Base-by-base conservation (phyloP, 2,113 vertebrate species). In the Cettia cetti region DNA sequence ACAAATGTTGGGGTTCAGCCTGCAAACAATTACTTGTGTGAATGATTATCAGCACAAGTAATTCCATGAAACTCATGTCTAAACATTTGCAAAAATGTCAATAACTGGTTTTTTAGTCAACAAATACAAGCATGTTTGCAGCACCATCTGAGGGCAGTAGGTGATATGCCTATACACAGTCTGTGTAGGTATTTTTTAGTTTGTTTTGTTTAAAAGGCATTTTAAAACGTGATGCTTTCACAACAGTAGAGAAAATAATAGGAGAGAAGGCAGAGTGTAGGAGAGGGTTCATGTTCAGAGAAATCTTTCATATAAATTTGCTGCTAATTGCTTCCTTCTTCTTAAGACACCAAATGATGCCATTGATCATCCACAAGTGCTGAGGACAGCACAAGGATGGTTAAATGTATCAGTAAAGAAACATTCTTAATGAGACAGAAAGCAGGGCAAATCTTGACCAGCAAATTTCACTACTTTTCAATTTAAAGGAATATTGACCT, bases 291-390 rank as follows among this genome's bases (percentile, higher is more conserved):
- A 85, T 6, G 19, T 90, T 85, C 88, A 75, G 85, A 85, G 87
- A 94, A 89, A 93, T 96, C 64, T 91, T 94, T 97, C 92, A 95
- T 97, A 95, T 83, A 92, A 91, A 95, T 97, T 94, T 95, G 83
- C 89, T 81, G 85, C 92, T 97, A 97, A 97, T 97, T 97, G 94
- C 94, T 95, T 82, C 86, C 82, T 96, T 92, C 84, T 97, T 95
- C 89, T 96, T 96, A 91, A 96, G 94, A 85, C 89, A 78, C 81
- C 93, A 95, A 94, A 95, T 91, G 88, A 97, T 95, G 90, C 82
- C 90, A 96, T 93, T 96, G 95, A 97, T 96, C 95, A 97, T 93
- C 61, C 6, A 9, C 88, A 93, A 96, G 89, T 92, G 86, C 91
- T 95, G 95, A 90, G 90, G 65, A 85, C 85, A 94, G 95, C 84